Evolutionary conservation across 2,888 invertebrate species (phyloP), one percentile per base, ranked within the genome.

Genomic region (Agriopis aurantiaria): DNA sequence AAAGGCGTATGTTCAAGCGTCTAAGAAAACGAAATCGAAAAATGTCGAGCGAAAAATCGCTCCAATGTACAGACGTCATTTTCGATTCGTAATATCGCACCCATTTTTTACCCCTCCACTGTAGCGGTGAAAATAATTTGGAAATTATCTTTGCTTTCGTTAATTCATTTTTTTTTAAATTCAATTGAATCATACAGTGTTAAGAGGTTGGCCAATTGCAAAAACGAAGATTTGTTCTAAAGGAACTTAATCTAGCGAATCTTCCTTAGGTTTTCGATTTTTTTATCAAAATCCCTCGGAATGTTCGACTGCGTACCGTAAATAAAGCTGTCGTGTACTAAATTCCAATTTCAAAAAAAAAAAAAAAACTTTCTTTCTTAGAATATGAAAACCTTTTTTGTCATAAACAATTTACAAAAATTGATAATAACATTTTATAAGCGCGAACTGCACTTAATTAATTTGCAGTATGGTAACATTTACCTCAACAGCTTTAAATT

Each of bases 161-260:
- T 33, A 71, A 78, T 74, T 78, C 12, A 73, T 78, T 81, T 80
- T 87, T 81, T 82, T 85, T 82, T 84, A 23, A 23, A 84, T 85
- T 82, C 82, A 86, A 85, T 86, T 84, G 81, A 85, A 85, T 90
- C 85, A 89, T 91, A 95, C 94, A 94, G 93, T 93, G 93, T 87
- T 83, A 88, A 91, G 92, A 92, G 93, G 93, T 90, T 94, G 94
- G 95, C 94, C 94, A 94, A 94, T 94, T 94, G 94, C 95, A 95
- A 94, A 95, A 95, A 95, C 95, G 95, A 94, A 94, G 94, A 92
- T 95, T 94, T 95, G 88, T 87, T 88, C 92, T 93, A 91, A 86
- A 87, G 90, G 88, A 90, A 91, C 89, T 91, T 88, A 92, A 84
- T 82, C 89, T 91, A 90, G 81, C 88, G 86, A 82, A 78, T 60